A percentile compares a stretch with the other conserved stretches of the same genome.
Conservation (phyloP, 2,797 vertebrate genomes). For the Adelosebastes latens region DNA sequence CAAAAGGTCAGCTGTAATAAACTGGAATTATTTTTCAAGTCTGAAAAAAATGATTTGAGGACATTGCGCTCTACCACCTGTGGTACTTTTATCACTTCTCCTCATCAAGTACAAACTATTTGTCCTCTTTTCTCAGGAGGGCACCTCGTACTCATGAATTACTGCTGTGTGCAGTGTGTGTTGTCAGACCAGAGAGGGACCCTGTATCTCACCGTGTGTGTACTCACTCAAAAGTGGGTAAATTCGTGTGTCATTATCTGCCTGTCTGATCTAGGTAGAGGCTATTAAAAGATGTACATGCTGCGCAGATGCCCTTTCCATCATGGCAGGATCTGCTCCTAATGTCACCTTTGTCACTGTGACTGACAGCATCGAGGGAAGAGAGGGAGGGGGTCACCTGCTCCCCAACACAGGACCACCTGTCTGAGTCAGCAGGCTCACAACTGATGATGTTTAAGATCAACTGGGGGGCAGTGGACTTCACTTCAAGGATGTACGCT, state of each 20-base stretch:
- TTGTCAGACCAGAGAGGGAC: conserved; percentile 8
- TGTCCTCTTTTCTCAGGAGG: conserved; percentile 45
- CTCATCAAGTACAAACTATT: conserved; percentile 33
- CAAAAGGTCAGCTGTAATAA: background rate
- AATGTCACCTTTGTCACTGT: conserved; percentile 69
- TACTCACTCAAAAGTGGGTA: conserved; percentile 28
- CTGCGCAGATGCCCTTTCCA: conserved; percentile 75
- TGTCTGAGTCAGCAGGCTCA: conserved; percentile 60
- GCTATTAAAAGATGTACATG: conserved; percentile 71
- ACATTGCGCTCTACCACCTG: background rate
- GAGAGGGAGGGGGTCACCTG: conserved; percentile 44
- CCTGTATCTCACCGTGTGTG: conserved; percentile 12
- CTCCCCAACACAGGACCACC: conserved; percentile 63
- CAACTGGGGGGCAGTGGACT: conserved; percentile 65
- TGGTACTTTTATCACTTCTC: conserved; percentile 24
- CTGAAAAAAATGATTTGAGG: background rate
- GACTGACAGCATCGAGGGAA: conserved; percentile 67
- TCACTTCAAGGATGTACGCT: conserved; percentile 65
- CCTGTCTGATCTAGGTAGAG: conserved; percentile 43
- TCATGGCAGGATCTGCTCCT: conserved; percentile 61
- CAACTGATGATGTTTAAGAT: conserved; percentile 62
- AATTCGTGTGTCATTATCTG: conserved; percentile 40
- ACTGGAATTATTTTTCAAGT: background rate
- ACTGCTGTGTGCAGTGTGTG: conserved; percentile 22
- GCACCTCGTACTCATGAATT: conserved; percentile 46